Evolutionary conservation across 2,888 invertebrate genomes (phyloP).

Genomic region (Latheticus oryzae): DNA sequence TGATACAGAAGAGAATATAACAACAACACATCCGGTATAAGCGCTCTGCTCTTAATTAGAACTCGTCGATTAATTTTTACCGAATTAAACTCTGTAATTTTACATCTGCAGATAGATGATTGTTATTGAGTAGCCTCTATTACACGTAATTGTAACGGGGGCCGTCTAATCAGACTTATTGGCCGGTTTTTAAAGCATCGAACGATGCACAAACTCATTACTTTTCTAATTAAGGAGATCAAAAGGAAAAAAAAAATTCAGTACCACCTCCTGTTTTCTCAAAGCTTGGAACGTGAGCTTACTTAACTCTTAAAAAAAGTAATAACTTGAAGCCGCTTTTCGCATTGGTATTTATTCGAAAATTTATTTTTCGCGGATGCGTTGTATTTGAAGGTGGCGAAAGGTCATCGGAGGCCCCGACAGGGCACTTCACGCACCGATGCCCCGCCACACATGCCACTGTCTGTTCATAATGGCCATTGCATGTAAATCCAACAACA

Average conservation of each 20-base stretch:
- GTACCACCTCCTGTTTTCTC: conserved; percentile 5
- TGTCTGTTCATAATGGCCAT: conserved; percentile 61
- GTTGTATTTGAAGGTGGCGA: conserved; percentile 42
- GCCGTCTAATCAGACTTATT: conserved; percentile 37
- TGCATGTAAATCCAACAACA: conserved; percentile 63
- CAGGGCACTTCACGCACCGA: conserved; percentile 72
- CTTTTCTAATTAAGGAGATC: conserved; percentile 21
- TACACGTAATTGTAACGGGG: conserved; percentile 44
- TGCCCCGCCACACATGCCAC: conserved; percentile 67
- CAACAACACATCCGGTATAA: conserved; percentile 30
- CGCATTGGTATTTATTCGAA: too few species aligned
- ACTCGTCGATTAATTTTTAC: conserved; percentile 38
- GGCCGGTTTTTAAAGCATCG: conserved; percentile 30
- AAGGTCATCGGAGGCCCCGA: conserved; percentile 64
- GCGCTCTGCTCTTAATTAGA: conserved; percentile 37
- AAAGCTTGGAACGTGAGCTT: conserved; percentile 1
- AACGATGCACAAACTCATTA: conserved; percentile 23
- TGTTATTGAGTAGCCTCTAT: conserved; percentile 45
- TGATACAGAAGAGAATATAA: conserved; percentile 37
- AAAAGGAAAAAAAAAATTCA: conserved; percentile 5
- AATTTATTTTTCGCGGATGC: conserved; percentile 14
- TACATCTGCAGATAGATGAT: conserved; percentile 42
- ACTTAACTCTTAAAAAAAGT: too few species aligned
- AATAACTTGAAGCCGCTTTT: too few species aligned
- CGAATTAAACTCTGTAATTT: conserved; percentile 44